These are phyloP conservation scores for Glaucidium brasilianum DNA, from an alignment of 2,113 vertebrate genomes.

Conservation along the genomic window DNA sequence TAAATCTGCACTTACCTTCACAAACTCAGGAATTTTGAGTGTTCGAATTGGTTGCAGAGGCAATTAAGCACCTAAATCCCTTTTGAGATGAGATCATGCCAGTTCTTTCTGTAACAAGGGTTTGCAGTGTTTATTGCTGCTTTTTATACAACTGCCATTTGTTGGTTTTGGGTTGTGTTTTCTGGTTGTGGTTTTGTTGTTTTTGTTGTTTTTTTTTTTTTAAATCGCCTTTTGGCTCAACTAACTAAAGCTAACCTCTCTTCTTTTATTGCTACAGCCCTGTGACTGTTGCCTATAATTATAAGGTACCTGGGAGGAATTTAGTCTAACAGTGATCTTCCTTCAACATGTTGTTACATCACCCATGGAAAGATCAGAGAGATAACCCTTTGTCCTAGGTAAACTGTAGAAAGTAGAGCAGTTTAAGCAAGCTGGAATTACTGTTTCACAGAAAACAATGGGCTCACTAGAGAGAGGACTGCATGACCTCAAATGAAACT, in stretches of 20 bases:
- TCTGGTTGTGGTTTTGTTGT: too few relatives aligned
- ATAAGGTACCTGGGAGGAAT: neutral
- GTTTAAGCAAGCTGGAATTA: neutral
- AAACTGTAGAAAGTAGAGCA: neutral
- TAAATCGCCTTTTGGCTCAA: neutral
- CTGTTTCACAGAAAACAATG: neutral
- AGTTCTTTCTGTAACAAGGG: neutral
- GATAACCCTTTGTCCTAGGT: neutral
- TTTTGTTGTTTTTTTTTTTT: neutral
- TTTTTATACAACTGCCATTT: neutral
- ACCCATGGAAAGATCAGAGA: neutral
- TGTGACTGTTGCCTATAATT: neutral
- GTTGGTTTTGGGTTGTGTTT: too few relatives aligned
- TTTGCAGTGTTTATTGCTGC: neutral
- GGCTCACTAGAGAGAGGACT: neutral
- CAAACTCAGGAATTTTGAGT: neutral
- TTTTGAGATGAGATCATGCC: neutral
- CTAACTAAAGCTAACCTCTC: neutral
- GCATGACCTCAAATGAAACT: neutral
- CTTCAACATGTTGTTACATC: neutral
- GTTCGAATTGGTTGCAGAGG: neutral
- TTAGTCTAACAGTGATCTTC: neutral
- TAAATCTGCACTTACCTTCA: neutral
- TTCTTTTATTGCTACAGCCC: neutral
- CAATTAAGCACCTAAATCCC: slow-evolving; percentile 16